Base-by-base conservation (phyloP, 2,888 invertebrate species). In the Criorhina ranunculi region DNA sequence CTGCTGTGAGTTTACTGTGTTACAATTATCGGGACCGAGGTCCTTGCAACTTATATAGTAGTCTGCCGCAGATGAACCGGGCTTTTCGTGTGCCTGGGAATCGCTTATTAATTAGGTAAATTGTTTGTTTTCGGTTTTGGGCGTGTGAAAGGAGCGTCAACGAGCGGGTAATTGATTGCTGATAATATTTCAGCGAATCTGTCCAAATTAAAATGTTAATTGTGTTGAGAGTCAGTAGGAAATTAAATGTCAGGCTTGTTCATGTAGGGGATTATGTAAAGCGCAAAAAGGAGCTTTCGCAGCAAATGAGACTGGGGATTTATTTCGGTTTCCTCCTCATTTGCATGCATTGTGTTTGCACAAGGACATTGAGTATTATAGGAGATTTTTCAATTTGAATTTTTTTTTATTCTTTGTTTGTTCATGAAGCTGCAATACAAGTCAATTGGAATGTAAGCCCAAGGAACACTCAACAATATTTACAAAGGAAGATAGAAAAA, bases 141-240 rank as follows among this genome's bases (percentile, higher is more conserved):
- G 24, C 35, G 49, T 49, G 40, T 49, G 46, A 53, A 62, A 69
- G 62, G 53, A 42, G 62, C 60, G 73, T 78, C 83, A 62, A 49
- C 57, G 59, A 60, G 37, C 24, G 55, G 31, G 42, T 83, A 83
- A 83, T 78, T 83, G 83, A 83, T 83, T 83, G 73, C 78, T 78
- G 78, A 83, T 83, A 83, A 83, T 79, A 79, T 79, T 83, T 78
- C 78, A 83, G 42, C 83, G 73, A 64, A 75, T 69, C 66, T 83
- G 83, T 79, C 83, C 49, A 67, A 83, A 83, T 83, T 78, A 83
- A 83, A 83, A 83, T 67, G 78, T 83, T 78, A 78, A 78, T 83
- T 73, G 60, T 73, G 73, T 33, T 53, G 73, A 73, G 60, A 67
- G 53, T 31, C 53, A 31, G 46, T 60, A 7, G 53, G 53, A 44